A percentile compares a stretch with the other conserved stretches of the same genome.
Conservation (phyloP, 2,888 invertebrate genomes). For the Orthosia incerta region DNA sequence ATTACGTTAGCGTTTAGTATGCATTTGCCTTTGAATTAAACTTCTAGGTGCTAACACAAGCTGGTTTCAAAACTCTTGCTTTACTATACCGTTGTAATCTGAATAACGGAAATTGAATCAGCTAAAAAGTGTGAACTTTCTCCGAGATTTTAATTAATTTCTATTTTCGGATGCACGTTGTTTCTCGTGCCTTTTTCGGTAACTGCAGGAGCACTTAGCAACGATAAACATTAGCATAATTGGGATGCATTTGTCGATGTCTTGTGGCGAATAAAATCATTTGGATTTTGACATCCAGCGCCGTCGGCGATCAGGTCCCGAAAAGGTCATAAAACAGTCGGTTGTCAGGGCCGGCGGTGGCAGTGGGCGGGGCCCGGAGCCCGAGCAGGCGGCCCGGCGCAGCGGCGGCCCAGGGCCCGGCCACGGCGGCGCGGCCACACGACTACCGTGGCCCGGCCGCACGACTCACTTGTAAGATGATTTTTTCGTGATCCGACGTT, state of each 20-base stretch:
- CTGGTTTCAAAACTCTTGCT: neutral
- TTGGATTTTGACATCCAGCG: conserved; percentile 48
- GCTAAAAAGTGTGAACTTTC: neutral
- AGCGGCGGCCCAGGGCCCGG: conserved; percentile 5
- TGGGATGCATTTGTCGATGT: conserved; percentile 30
- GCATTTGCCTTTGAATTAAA: neutral
- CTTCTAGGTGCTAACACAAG: neutral
- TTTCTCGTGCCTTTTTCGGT: too few relatives aligned
- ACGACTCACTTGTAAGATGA: conserved; percentile 89
- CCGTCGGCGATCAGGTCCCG: conserved; percentile 61
- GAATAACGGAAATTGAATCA: neutral
- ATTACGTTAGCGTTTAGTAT: neutral
- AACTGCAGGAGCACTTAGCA: conserved; percentile 1
- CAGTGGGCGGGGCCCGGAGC: conserved; percentile 49
- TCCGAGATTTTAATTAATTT: neutral
- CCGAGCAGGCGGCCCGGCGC: neutral
- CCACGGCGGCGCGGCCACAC: conserved; percentile 72
- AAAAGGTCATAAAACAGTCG: conserved; percentile 64
- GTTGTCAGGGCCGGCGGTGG: conserved; percentile 59
- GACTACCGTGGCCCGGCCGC: conserved; percentile 84
- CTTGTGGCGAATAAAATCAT: conserved; percentile 55
- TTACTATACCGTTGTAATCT: neutral
- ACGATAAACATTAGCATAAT: conserved; percentile 46
- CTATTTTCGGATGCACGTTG: neutral
- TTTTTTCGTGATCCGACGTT: conserved; percentile 90